Conservation (phyloP, 2,797 vertebrate species). For the Liasis olivaceus region DNA sequence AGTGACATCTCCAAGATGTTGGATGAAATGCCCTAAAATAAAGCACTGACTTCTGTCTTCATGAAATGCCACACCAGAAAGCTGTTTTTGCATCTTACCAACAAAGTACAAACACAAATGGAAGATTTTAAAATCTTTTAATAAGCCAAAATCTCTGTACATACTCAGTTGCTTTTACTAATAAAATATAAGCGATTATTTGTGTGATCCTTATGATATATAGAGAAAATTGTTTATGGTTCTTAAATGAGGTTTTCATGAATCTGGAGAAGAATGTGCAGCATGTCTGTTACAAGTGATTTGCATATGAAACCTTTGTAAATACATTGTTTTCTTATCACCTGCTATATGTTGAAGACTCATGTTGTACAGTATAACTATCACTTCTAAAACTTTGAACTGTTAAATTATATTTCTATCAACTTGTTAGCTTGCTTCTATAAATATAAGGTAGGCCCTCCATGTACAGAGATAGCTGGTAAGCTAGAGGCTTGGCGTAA, state of each 20-base stretch:
- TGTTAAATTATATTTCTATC: slow-evolving; percentile 62
- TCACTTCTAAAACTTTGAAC: slow-evolving; percentile 41
- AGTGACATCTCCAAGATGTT: slow-evolving; percentile 26
- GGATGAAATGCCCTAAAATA: slow-evolving; percentile 41
- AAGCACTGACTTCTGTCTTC: slow-evolving; percentile 57
- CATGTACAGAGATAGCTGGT: slow-evolving; percentile 58
- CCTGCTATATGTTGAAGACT: slow-evolving; percentile 51
- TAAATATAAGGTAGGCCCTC: slow-evolving; percentile 40
- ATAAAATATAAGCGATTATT: slow-evolving; percentile 56
- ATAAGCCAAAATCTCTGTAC: slow-evolving; percentile 63
- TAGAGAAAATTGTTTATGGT: slow-evolving; percentile 52
- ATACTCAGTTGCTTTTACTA: slow-evolving; percentile 68
- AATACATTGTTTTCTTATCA: slow-evolving; percentile 67
- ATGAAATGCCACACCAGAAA: slow-evolving; percentile 50
- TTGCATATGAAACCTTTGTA: slow-evolving; percentile 71
- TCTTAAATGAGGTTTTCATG: slow-evolving; percentile 63
- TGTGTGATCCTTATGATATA: slow-evolving; percentile 42
- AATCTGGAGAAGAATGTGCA: slow-evolving; percentile 47
- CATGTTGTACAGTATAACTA: slow-evolving; percentile 54
- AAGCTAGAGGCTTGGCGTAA: slow-evolving; percentile 61
- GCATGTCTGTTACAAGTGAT: slow-evolving; percentile 50
- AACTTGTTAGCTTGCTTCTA: slow-evolving; percentile 54
- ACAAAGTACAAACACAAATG: slow-evolving; percentile 52
- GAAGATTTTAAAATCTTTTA: slow-evolving; percentile 58
- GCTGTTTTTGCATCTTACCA: slow-evolving; percentile 55